Evolutionary conservation across 2,113 vertebrate genomes (phyloP), one percentile per base, ranked within the genome.

Genomic region (Myrmecophaga tridactyla): DNA sequence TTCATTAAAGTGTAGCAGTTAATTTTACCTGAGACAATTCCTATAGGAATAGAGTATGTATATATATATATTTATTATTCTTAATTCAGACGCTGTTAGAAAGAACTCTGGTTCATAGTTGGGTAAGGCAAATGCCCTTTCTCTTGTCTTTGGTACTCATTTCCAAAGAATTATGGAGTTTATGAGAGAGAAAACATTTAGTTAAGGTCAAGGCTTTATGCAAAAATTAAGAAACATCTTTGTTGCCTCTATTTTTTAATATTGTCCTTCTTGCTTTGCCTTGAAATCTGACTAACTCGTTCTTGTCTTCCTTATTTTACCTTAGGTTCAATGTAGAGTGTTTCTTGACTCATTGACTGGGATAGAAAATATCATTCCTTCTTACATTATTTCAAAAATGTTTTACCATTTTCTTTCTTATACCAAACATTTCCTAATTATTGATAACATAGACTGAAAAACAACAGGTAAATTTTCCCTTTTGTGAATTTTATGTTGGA

Each of bases 181-280:
- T 17, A 60, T 53, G 29, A 91, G 10, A n/a, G 43, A 78, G 46
- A 7, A 78, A 20, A 86, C 6, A 51, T 18, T 43, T 56, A 9
- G 29, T 80, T 60, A 75, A 86, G 25, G n/a, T 86, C 29, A 80
- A 34, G 6, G 27, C 39, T 85, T 76, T 76, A 39, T 27, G 34
- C 41, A 75, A 53, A 77, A 91, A 14, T 85, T 82, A n/a, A 75
- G 29, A 51, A 69, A 39, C 15, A 48, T n/a, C 53, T 72, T 43
- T 69, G 31, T 27, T 58, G 0, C 23, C 0, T 53, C 27, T 60
- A 29, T 4, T 41, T 4, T 75, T 76, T 39, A 1, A 51, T 0
- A 4, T 7, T 83, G 29, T 27, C 43, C 21, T 85, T 82, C 20
- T 58, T 48, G 17, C 27, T 69, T 86, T 89, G 4, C 20, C 21